A percentile compares a stretch with the other conserved stretches of the same genome.
Conservation (phyloP, 2,888 invertebrate species). For the Philonicus albiceps region DNA sequence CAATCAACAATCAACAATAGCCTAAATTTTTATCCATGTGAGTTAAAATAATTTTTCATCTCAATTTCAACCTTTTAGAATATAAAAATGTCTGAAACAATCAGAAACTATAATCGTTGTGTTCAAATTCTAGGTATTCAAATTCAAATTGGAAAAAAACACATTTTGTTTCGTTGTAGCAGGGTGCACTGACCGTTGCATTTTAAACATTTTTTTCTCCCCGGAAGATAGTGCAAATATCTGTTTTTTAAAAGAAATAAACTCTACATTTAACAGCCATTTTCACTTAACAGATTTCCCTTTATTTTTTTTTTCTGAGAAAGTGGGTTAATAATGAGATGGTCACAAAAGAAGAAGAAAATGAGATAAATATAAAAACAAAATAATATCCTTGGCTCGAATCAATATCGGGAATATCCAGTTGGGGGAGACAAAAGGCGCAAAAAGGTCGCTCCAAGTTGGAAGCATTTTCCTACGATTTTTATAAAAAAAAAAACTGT, state of each 20-base stretch:
- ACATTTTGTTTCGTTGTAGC: too few relatives aligned
- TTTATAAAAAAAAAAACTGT: constrained; percentile 19
- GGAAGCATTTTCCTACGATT: constrained; percentile 13
- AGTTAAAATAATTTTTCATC: too few relatives aligned
- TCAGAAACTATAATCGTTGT: too few relatives aligned
- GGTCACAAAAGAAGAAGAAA: not conserved
- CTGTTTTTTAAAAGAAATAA: not conserved
- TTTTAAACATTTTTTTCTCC: not conserved
- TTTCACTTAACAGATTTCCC: constrained; percentile 11
- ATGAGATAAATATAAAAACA: constrained; percentile 11
- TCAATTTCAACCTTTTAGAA: too few relatives aligned
- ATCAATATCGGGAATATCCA: constrained; percentile 13
- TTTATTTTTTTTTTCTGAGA: not conserved
- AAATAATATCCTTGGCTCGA: not conserved
- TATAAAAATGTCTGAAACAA: too few relatives aligned
- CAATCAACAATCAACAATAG: too few relatives aligned
- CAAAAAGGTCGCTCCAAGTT: constrained; percentile 12
- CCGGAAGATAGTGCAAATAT: not conserved
- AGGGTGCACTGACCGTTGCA: too few relatives aligned
- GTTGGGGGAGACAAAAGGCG: constrained; percentile 7
- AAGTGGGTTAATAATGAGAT: constrained; percentile 23
- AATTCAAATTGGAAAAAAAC: too few relatives aligned
- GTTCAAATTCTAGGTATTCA: too few relatives aligned
- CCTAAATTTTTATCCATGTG: too few relatives aligned
- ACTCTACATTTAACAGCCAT: not conserved